Base-by-base conservation (phyloP, 2,113 vertebrate genomes). In the Lota lota region DNA sequence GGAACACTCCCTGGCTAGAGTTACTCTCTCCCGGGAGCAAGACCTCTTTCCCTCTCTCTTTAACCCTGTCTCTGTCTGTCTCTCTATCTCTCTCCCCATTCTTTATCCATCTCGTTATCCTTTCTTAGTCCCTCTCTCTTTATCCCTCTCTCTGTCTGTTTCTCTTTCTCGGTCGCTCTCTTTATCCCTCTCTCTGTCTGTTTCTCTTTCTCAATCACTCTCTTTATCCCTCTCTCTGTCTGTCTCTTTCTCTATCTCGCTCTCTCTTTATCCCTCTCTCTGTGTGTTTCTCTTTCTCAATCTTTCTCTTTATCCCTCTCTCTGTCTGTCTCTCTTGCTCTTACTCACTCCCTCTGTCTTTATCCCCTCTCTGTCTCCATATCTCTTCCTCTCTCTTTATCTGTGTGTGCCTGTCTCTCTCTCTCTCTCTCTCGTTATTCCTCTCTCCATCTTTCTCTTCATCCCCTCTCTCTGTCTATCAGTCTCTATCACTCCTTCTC, bases 1-100 rank as follows among this genome's bases (percentile, higher is more conserved):
- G 83, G 79, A 62, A 2, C 10, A 40, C 61, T 12, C 40, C 40
- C 40, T 47, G 40, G 40, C 40, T 47, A 14, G 40, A 47, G 8
- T 14, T 47, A 10, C 28, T 47, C 10, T 47, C 40, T 47, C 40
- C 7, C 40, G 8, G 40, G 40, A 47, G 40, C 40, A 47, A 12
- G 10, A 11, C 40, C 40, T 14, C 10, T 47, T n/a, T 63, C 2
- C 11, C 28, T 40, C 24, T 63, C 17, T 36, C 24, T 33, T 14
- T 11, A 2, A 10, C 40, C 3, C 62, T 36, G 2, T 47, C 40
- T 5, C 62, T 36, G 2, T 18, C 15, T 63, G 1, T 63, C 28
- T 63, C 1, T 22, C 51, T 54, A 16, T 57, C 53, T 57, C 5
- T n/a, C 28, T 22, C 56, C 22, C 40, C 7, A 33, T 3, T 33